Percentiles rank a stretch among this genome's conserved stretches.
Evolutionary conservation across 2,888 invertebrate genomes (phyloP).

Genomic region (Cataglyphis rosenhaueri): DNA sequence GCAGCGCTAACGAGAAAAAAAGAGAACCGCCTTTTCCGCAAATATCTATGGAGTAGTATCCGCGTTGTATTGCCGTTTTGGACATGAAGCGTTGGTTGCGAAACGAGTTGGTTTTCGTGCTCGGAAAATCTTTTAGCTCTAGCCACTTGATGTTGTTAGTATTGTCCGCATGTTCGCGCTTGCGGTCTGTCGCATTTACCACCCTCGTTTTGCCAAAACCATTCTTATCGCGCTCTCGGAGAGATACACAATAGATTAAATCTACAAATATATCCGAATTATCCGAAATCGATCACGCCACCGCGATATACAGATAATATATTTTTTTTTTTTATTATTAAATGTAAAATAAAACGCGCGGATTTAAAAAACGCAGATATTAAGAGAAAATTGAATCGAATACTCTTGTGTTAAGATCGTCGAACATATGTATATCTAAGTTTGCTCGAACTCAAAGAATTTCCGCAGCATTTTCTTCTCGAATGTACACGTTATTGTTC

Average conservation of each 20-base stretch:
- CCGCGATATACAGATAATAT: background rate
- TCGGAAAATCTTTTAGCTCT: conserved; percentile 18
- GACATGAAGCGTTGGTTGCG: background rate
- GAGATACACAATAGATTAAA: background rate
- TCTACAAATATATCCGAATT: background rate
- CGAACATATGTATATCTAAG: background rate
- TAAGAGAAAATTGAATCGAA: background rate
- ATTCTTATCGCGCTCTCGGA: background rate
- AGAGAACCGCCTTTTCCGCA: background rate
- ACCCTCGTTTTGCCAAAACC: background rate
- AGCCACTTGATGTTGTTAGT: background rate
- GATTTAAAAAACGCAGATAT: background rate
- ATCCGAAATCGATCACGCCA: background rate
- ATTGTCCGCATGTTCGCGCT: conserved; percentile 6
- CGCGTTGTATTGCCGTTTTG: conserved; percentile 21
- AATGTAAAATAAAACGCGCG: background rate
- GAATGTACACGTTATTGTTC: background rate
- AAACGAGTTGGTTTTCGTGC: conserved; percentile 22
- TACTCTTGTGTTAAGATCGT: background rate
- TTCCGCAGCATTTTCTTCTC: background rate
- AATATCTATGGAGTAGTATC: conserved; percentile 12
- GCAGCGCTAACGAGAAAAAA: conserved; percentile 23
- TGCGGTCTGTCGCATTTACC: background rate
- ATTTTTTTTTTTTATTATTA: background rate
- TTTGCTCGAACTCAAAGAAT: background rate